A percentile compares a stretch with the other conserved stretches of the same genome.
Conservation (phyloP, 2,888 invertebrate species). For the Liopterus haemorrhoidalis region DNA sequence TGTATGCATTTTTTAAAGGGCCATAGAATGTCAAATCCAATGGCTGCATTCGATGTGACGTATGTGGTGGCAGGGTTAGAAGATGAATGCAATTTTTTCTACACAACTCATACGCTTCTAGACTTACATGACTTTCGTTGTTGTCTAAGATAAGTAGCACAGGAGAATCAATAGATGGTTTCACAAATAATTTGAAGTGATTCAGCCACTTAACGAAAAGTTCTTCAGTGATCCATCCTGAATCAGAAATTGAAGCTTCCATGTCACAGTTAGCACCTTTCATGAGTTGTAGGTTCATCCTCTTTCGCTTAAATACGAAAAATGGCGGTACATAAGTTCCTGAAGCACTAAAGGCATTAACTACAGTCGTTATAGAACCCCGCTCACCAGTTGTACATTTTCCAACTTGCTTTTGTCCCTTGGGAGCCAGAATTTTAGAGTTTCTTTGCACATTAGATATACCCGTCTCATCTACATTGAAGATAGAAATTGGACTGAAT, state of each 20-base stretch:
- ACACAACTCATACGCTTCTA: constrained; percentile 11
- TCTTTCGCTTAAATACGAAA: constrained; percentile 44
- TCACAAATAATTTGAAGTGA: constrained; percentile 14
- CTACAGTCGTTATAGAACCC: no score
- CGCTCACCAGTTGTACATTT: no score
- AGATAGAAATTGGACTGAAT: constrained; percentile 32
- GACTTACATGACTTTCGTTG: constrained; percentile 14
- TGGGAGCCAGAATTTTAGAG: no score
- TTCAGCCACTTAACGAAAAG: constrained; percentile 28
- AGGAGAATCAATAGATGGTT: constrained; percentile 8
- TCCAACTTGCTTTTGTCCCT: no score
- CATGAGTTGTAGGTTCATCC: constrained; percentile 39
- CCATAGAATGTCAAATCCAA: constrained; percentile 18
- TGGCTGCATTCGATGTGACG: constrained; percentile 9
- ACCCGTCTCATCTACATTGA: no score
- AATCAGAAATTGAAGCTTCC: constrained; percentile 30
- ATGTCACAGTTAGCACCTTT: constrained; percentile 40
- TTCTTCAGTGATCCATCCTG: constrained; percentile 29
- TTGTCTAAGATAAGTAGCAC: constrained; percentile 18
- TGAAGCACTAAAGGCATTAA: no score
- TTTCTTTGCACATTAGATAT: no score
- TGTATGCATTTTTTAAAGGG: constrained; percentile 17
- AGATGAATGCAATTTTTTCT: constrained; percentile 19
- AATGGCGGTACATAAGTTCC: constrained; percentile 44
- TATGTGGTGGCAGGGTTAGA: constrained; percentile 16